Base-by-base conservation (phyloP, 37 sponge, comb jelly and placozoan genomes). In the Cladorhizidae sp. region DNA sequence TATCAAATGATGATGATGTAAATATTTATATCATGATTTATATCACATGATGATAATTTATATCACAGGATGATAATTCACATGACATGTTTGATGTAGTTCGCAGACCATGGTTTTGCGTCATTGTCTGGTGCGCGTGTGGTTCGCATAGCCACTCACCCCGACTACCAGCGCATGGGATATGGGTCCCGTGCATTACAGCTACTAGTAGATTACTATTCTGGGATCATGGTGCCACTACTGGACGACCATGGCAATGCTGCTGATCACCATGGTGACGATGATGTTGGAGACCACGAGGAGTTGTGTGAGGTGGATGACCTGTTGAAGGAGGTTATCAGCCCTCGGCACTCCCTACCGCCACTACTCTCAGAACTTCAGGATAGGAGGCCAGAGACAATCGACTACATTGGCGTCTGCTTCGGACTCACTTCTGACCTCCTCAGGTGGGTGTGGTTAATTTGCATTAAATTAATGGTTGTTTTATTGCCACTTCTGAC, bases 61-160 rank as follows among this genome's bases (percentile, higher is more conserved):
- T n/a, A n/a, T n/a, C n/a, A n/a, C n/a, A n/a, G n/a, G n/a, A n/a
- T n/a, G n/a, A n/a, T n/a, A n/a, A n/a, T n/a, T n/a, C n/a, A n/a
- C n/a, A n/a, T n/a, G n/a, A n/a, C n/a, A n/a, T 61, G 40, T 58
- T 5, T 50, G 9, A 23, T 62, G 3, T 73, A 97, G 92, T 98
- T 98, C 84, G 92, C 92, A 33, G 99, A 98, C 64, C 49, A 80
- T 26, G 81, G 89, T 71, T 98, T 98, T 87, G 92, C 94, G 23
- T 41, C 57, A 38, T 67, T 98, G 40, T 98, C 99, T 52, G 99
- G 99, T 7, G 93, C 76, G 1, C 82, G 99, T 40, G 76, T 98
- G 3, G 96, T 98, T 5, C 82, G 99, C 29, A 98, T 98, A 38
- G 99, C 99, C 0, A 95, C 96, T 6, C 99, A 98, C 65, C 96